A percentile compares a stretch with the other conserved stretches of the same genome.
Conservation (phyloP, 1,140 invertebrate genomes). For the Metopolophium dirhodum region DNA sequence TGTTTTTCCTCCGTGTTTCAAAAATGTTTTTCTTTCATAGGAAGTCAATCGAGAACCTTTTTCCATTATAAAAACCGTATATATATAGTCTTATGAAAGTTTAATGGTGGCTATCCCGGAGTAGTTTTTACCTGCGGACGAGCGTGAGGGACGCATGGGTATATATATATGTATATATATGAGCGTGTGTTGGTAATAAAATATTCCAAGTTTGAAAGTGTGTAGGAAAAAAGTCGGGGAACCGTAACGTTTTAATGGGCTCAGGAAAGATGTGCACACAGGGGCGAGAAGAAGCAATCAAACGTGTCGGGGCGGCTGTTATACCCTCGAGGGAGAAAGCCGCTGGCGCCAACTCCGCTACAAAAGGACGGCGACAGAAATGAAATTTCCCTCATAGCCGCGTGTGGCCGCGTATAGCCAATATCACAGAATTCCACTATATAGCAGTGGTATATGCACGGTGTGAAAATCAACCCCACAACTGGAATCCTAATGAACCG, state of each 20-base stretch:
- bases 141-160: background rate
- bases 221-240: constrained; percentile 41
- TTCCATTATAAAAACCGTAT: constrained; percentile 19
- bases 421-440: constrained; percentile 46
- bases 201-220: constrained; percentile 37
- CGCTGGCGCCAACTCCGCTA: constrained; percentile 46
- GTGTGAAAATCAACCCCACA: constrained; percentile 56
- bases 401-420: background rate
- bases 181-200: constrained; percentile 30
- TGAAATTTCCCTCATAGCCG: constrained; percentile 43
- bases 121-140: constrained; percentile 43
- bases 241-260: constrained; percentile 56
- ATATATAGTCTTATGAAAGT: constrained; percentile 46
- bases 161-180: background rate
- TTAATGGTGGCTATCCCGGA: constrained; percentile 19
- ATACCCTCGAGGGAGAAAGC: constrained; percentile 48
- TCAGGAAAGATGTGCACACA: constrained; percentile 38
- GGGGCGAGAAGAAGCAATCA: constrained; percentile 57
- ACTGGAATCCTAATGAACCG: constrained; percentile 55
- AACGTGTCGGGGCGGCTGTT: constrained; percentile 46
- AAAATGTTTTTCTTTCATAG: background rate
- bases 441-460: background rate
- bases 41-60: constrained; percentile 25
- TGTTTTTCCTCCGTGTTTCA: background rate
- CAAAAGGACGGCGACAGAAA: constrained; percentile 54